phyloP scores from a whole-genome alignment of 53 echinoderm and acorn worm species.

The Arbacia lixula region DNA sequence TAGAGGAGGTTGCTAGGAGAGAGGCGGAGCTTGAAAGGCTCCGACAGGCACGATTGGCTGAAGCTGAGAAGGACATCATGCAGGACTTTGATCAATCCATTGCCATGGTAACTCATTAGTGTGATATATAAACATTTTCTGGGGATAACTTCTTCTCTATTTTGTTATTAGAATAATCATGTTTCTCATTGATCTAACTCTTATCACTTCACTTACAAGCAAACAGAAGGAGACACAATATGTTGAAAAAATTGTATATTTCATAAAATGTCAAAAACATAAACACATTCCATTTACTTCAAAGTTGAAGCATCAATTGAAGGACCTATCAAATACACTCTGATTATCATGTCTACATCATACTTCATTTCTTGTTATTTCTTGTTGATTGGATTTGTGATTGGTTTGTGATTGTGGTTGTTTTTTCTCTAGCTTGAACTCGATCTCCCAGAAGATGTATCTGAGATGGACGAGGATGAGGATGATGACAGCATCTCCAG shows the following conservation, averaged over 20 bases:
- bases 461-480: conserved; percentile 66
- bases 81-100: conserved; percentile 89
- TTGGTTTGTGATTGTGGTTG: neutral
- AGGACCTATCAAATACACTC: neutral
- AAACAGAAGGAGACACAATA: too few species aligned
- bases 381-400: too few species aligned
- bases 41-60: conserved; percentile 70
- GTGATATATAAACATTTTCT: too few species aligned
- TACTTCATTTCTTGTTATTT: too few species aligned
- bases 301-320: too few species aligned
- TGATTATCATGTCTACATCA: neutral
- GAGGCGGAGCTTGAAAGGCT: conserved; percentile 73
- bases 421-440: conserved; percentile 11
- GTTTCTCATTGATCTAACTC: too few species aligned
- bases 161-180: too few species aligned
- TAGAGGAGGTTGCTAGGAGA: conserved; percentile 74
- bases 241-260: too few species aligned
- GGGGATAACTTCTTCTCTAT: too few species aligned
- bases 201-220: too few species aligned
- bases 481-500: conserved; percentile 89
- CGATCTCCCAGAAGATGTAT: conserved; percentile 39
- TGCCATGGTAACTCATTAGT: conserved; percentile 90
- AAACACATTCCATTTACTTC: too few species aligned
- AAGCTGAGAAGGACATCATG: conserved; percentile 89
- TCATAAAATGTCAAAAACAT: too few species aligned